Conservation (phyloP, 2,113 vertebrate genomes). For the Aphyosemion australe region DNA sequence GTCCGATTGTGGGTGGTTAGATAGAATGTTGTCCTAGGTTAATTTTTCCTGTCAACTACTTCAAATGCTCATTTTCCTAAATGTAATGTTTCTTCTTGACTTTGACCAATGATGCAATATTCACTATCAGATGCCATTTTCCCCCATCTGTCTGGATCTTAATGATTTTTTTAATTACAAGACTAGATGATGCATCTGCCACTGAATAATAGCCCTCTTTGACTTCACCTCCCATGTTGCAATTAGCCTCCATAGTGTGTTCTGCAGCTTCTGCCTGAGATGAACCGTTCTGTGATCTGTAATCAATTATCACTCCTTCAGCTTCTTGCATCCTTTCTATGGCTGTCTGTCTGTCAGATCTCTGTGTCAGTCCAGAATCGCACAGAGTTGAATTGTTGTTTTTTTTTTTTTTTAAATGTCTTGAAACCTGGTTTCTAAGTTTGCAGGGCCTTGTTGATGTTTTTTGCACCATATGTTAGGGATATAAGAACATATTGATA, state of each 20-base stretch:
- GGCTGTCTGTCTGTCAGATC: conserved; percentile 3
- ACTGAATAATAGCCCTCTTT: conserved; percentile 34
- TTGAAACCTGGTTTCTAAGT: too few relatives aligned
- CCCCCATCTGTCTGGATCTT: conserved; percentile 45
- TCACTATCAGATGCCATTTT: conserved; percentile 43
- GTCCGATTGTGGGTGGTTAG: background rate
- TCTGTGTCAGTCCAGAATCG: background rate
- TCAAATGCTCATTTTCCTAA: background rate
- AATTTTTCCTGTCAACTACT: background rate
- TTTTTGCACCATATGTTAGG: too few relatives aligned
- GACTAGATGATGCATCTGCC: conserved; percentile 30
- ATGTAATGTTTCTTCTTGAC: conserved; percentile 24
- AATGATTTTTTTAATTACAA: conserved; percentile 72
- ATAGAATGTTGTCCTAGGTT: background rate
- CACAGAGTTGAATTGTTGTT: too few relatives aligned
- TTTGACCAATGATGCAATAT: conserved; percentile 61
- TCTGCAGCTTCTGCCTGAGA: conserved; percentile 65
- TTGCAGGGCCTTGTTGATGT: too few relatives aligned
- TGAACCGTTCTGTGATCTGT: conserved; percentile 50
- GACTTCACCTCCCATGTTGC: conserved; percentile 36
- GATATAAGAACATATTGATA: too few relatives aligned
- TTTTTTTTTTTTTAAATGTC: too few relatives aligned
- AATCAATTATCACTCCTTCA: conserved; percentile 63
- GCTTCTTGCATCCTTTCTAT: conserved; percentile 25
- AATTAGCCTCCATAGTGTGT: conserved; percentile 58